Evolutionary conservation across 2,888 invertebrate genomes (phyloP), one percentile per base, ranked within the genome.

Genomic region (Chrysolina oricalcia): DNA sequence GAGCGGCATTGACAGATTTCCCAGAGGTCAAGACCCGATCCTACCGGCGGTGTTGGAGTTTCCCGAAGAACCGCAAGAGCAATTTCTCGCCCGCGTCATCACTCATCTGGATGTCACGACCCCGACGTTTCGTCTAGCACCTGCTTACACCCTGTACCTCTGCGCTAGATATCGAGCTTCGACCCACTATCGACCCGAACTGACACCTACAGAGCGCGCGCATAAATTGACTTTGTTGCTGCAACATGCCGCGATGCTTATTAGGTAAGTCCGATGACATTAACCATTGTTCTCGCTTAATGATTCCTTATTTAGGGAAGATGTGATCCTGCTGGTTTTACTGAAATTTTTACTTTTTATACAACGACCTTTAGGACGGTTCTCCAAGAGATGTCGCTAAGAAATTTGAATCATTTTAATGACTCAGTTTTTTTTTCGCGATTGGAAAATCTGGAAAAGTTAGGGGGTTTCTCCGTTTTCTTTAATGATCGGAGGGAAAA

Each of bases 71-170:
- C 96, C 96, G 23, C 98, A 98, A 90, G 97, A 97, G 87, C 93
- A 95, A 82, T 97, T 98, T 89, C 91, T 99, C 68, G 94, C 95
- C 76, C 94, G 96, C 56, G 95, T 98, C 79, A 94, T 98, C 86
- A 93, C 95, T 46, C 94, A 97, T 81, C 92, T 97, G 81, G 97
- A 97, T 88, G 96, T 97, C 15, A 94, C 94, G 86, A 93, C 94
- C 75, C 95, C 95, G 13, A 96, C 96, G 82, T 99, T 99, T 90
- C 97, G 98, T 87, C 91, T 99, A 78, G 97, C 99, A 0, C 99
- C 99, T 0, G 98, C 98, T 35, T 99, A 99, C 90, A 96, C 98
- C 2, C 92, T 99, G 27, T 99, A 99, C 89, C 91, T 99, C 86
- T 97, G 97, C 82, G 96, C 97, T 77, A 92, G 95, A 87, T 98